Base-by-base conservation (phyloP, 2,113 vertebrate genomes). In the Atlantisia rogersi region DNA sequence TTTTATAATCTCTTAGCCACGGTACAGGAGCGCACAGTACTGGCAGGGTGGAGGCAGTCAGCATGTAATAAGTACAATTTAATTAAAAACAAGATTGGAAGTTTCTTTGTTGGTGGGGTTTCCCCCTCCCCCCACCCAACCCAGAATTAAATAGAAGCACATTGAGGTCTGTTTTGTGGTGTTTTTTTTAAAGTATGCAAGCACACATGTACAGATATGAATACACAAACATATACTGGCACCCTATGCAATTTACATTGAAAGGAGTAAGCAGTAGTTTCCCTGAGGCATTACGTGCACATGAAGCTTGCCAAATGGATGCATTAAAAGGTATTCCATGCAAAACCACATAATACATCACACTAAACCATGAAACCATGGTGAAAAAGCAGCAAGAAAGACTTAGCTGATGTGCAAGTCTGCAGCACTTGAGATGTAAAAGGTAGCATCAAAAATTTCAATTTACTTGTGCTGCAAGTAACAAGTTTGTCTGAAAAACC, bases 391-490 rank as follows among this genome's bases (percentile, higher is more conserved):
- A 81, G 18, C 78, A 44, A 50, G 15, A 79, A 75, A 9, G 22
- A 42, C 31, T 82, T 46, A 82, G 10, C 6, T 0, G 0, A 31
- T 5, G 6, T 28, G 14, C 5, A 71, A 62, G 12, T 6, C 19
- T 88, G 59, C 31, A 78, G 39, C 3, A 14, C 12, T 42, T 46
- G 31, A 73, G 26, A 79, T 19, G 4, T 15, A 48, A 44, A 12
- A 62, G 28, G 64, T 19, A 86, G 48, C 20, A 46, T 70, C 42
- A 69, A 82, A 73, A 91, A 62, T 9, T 8, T 48, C 50, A 59
- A 12, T 48, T 39, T n/a, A 46, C 21, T 56, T 60, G 13, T 44
- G n/a, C 7, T 32, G 15, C 25, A 63, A 60, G 37, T 73, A 39
- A 53, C 20, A 22, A 68, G 32, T 18, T 73, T 58, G 21, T 21